Evolutionary conservation across 2,113 vertebrate species (phyloP).

Genomic region (Balaeniceps rex): DNA sequence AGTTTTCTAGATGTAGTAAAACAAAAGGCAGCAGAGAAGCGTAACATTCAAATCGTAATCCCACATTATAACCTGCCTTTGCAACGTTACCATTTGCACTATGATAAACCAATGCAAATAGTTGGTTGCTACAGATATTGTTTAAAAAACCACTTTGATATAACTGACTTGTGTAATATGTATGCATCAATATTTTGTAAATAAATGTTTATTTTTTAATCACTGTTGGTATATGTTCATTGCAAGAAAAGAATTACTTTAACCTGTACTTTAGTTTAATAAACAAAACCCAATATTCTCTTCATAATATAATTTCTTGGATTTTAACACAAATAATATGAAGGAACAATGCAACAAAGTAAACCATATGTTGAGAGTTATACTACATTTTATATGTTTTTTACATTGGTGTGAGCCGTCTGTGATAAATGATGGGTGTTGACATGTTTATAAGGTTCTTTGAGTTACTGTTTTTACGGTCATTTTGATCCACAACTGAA

Average conservation of each 20-base stretch:
- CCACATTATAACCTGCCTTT: slow-evolving; percentile 75
- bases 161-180: slow-evolving; percentile 91
- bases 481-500: slow-evolving; percentile 54
- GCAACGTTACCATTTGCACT: slow-evolving; percentile 89
- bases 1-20: slow-evolving; percentile 25
- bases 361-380: slow-evolving; percentile 49
- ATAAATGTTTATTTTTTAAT: slow-evolving; percentile 90
- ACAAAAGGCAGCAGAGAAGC: slow-evolving; percentile 55
- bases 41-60: slow-evolving; percentile 50
- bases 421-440: slow-evolving; percentile 59
- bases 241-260: slow-evolving; percentile 71
- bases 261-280: slow-evolving; percentile 79
- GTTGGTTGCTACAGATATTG: slow-evolving; percentile 90
- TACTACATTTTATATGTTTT: slow-evolving; percentile 70
- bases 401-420: slow-evolving; percentile 68
- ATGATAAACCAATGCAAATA: slow-evolving; percentile 86
- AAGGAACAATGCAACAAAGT: slow-evolving; percentile 54
- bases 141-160: slow-evolving; percentile 90
- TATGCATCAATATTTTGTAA: slow-evolving; percentile 91
- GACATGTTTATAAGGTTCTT: slow-evolving; percentile 66
- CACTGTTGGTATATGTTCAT: slow-evolving; percentile 86
- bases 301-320: slow-evolving; percentile 84
- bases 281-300: slow-evolving; percentile 76
- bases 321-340: slow-evolving; percentile 66
- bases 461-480: slow-evolving; percentile 58